phyloP scores from a whole-genome alignment of 2,888 invertebrate species.

The Drosophila stalkeri region DNA sequence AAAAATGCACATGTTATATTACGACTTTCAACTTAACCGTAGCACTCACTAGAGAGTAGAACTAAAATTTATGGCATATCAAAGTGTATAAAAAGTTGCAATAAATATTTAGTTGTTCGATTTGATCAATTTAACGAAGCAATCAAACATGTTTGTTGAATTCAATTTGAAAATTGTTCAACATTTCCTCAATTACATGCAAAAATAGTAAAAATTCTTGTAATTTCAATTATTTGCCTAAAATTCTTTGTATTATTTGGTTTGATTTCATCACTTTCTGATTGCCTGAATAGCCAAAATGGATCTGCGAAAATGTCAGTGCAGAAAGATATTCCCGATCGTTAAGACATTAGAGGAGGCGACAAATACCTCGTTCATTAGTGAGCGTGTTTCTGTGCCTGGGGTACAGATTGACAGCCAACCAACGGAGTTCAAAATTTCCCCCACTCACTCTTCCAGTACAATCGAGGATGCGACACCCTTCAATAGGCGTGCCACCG shows the following conservation, averaged over 20 bases:
- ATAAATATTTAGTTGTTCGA: background rate
- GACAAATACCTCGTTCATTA: slow-evolving; percentile 49
- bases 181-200: background rate
- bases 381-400: background rate
- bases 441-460: too few species aligned
- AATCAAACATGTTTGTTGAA: background rate
- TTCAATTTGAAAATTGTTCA: background rate
- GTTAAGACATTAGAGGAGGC: background rate
- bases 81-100: background rate
- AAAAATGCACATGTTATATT: background rate
- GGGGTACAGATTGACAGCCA: too few species aligned
- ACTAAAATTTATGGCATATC: background rate
- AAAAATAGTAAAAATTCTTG: background rate
- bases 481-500: accelerated
- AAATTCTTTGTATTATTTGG: background rate
- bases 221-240: background rate
- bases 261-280: background rate
- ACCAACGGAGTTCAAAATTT: too few species aligned
- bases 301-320: slow-evolving; percentile 10
- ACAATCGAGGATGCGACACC: background rate
- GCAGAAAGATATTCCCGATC: background rate
- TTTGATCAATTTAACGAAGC: background rate
- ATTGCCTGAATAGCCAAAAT: slow-evolving; percentile 2
- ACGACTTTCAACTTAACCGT: background rate
- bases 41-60: background rate